Evolutionary conservation across 2,888 invertebrate species (phyloP).

Genomic region (Argyresthia goedartella): DNA sequence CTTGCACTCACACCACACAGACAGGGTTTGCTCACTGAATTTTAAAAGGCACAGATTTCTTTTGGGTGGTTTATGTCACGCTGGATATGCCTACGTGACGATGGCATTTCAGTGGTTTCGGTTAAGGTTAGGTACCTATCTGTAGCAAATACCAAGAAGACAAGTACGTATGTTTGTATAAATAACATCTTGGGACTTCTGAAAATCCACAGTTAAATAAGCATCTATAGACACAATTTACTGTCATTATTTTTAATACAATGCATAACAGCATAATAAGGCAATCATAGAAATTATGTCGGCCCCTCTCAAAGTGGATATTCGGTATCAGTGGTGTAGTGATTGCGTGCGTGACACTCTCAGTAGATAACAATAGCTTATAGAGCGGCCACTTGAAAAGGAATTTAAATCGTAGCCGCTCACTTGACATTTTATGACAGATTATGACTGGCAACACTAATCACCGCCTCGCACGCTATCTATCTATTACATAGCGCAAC

Average conservation of each 20-base stretch:
- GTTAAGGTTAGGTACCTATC: too few relatives aligned
- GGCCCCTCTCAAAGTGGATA: conserved; percentile 24
- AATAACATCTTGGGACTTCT: too few relatives aligned
- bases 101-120: too few relatives aligned
- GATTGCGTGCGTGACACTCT: conserved; percentile 55
- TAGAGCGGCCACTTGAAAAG: conserved; percentile 40
- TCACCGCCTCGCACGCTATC: conserved; percentile 55
- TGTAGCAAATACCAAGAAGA: too few relatives aligned
- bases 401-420: conserved; percentile 43
- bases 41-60: conserved; percentile 20
- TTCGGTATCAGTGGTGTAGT: conserved; percentile 26
- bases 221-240: conserved; percentile 13
- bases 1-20: neutral
- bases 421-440: conserved; percentile 61
- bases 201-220: too few relatives aligned
- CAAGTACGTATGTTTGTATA: too few relatives aligned
- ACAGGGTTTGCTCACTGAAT: conserved; percentile 32
- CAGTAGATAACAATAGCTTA: conserved; percentile 34
- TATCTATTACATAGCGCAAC: conserved; percentile 56
- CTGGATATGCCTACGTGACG: too few relatives aligned
- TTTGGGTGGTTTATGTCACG: too few relatives aligned
- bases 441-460: conserved; percentile 55
- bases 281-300: conserved; percentile 28
- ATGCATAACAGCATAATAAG: conserved; percentile 19
- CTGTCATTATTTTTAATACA: conserved; percentile 20